Evolutionary conservation across 2,888 invertebrate genomes (phyloP), one percentile per base, ranked within the genome.

Genomic region (Sesia bembeciformis): DNA sequence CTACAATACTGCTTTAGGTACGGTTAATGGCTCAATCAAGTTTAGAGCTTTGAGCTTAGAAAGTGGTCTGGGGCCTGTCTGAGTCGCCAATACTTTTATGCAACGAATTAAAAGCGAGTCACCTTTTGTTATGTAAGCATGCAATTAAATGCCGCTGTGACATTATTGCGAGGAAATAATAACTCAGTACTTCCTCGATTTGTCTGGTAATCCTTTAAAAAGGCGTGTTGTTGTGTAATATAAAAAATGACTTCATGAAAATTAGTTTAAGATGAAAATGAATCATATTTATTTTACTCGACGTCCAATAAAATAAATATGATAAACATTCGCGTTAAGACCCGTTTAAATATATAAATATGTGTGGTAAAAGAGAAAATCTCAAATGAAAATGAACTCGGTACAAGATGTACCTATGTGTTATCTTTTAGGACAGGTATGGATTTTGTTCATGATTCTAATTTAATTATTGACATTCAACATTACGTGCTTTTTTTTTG

Each of bases 1-100:
- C 66, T 70, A 84, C 78, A 83, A 81, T 82, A 65, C 72, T 74
- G 77, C 74, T 81, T 81, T 79, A n/a, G n/a, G n/a, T n/a, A 76
- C 70, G 68, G 66, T 64, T 64, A 64, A 84, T 81, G 68, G 72
- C 77, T 80, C 76, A 81, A 84, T 84, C 78, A 73, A 72, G 71
- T 67, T 74, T 66, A 62, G 63, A 67, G 68, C 67, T 74, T 66
- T 62, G 63, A 67, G 68, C 53, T 53, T 82, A 81, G 86, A 85
- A 86, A 86, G 83, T 77, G 62, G 67, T 66, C 69, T 60, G 61
- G 62, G 40, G 59, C 59, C 54, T 61, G 67, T 62, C 64, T 66
- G 62, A 58, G 59, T 65, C 66, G 67, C 64, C 64, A 62, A 70
- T 62, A 74, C 67, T 72, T 78, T 73, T 73, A 76, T 71, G 75